phyloP scores from a whole-genome alignment of 2,113 vertebrate genomes.

The Otus sunia region DNA sequence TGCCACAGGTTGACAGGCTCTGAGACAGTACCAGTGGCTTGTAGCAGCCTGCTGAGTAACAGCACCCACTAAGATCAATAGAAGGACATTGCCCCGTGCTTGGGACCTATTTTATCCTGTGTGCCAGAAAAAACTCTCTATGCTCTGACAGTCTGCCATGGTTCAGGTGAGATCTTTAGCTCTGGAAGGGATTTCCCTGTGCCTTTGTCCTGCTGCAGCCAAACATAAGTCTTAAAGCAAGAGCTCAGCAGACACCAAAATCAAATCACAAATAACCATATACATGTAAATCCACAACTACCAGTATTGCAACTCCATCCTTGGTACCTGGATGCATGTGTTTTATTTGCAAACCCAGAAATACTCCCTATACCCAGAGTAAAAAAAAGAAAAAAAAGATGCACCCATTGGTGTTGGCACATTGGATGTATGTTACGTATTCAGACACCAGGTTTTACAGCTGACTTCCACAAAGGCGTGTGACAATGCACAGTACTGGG shows the following conservation, averaged over 20 bases:
- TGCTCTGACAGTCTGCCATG: not conserved
- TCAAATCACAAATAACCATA: not conserved
- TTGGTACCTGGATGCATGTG: not conserved
- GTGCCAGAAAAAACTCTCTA: not conserved
- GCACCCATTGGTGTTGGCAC: not conserved
- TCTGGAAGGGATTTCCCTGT: not conserved
- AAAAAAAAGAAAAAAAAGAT: not conserved
- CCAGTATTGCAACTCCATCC: not conserved
- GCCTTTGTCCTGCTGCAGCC: not conserved
- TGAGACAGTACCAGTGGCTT: not conserved
- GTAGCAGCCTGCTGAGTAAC: not conserved
- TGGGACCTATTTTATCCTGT: not conserved
- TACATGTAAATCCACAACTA: not conserved
- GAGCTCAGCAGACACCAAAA: not conserved
- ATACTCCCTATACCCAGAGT: not conserved
- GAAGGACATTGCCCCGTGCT: fast-evolving
- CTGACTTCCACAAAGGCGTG: not conserved
- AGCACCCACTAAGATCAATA: not conserved
- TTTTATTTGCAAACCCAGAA: not conserved
- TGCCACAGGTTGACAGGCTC: not conserved
- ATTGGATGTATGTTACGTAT: not conserved
- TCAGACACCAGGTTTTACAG: not conserved
- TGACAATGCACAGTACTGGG: not conserved
- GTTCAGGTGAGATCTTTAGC: not conserved
- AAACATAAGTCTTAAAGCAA: not conserved